Percentiles rank a stretch among this genome's conserved stretches.
Conservation (phyloP, 1,140 invertebrate species). For the Amphibalanus amphitrite region DNA sequence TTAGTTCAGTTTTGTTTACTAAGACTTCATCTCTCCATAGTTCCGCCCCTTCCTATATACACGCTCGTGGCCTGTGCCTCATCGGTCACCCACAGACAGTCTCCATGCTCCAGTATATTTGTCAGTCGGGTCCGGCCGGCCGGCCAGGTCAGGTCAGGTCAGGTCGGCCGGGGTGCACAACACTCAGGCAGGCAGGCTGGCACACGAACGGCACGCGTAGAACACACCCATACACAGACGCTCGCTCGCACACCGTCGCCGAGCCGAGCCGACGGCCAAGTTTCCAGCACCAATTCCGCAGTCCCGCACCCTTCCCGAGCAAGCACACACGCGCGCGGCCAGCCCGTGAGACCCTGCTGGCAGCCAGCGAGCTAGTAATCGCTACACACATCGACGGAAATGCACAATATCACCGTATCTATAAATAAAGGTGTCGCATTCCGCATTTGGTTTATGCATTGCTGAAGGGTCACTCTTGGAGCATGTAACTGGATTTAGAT, state of each 20-base stretch:
- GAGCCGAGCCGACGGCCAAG: not conserved
- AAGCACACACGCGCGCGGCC: too few species aligned
- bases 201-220: too few species aligned
- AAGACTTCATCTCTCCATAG: too few species aligned
- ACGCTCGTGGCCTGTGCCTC: too few species aligned
- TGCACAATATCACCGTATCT: not conserved
- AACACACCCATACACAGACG: too few species aligned
- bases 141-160: not conserved
- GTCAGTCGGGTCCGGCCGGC: not conserved
- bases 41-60: too few species aligned
- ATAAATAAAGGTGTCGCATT: not conserved
- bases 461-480: not conserved
- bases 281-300: not conserved
- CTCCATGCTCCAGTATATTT: not conserved
- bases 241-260: not conserved
- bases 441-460: not conserved
- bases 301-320: too few species aligned
- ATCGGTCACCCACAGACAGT: too few species aligned
- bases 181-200: not conserved
- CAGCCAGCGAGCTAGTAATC: too few species aligned
- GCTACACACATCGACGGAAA: not conserved
- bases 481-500: not conserved
- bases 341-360: too few species aligned
- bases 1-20: too few species aligned
- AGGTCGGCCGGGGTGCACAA: too few species aligned